phyloP scores from a whole-genome alignment of 1,140 invertebrate species.

The Drosophila dunni region DNA sequence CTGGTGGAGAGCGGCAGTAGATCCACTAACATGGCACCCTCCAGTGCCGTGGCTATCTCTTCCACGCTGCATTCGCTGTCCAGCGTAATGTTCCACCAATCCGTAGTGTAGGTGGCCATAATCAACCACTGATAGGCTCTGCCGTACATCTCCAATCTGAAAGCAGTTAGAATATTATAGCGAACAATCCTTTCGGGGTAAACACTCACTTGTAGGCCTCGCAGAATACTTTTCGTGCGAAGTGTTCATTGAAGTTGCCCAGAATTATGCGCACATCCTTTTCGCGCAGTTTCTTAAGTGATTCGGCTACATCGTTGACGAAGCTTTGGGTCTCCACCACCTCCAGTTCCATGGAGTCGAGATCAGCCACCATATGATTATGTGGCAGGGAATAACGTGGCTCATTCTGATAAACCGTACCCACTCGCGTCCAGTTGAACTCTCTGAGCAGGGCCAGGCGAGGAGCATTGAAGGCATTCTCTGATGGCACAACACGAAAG shows the following conservation, averaged over 20 bases:
- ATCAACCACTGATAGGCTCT: slow-evolving; percentile 98
- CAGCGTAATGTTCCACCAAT: slow-evolving; percentile 90
- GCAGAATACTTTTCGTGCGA: slow-evolving; percentile 97
- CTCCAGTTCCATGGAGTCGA: slow-evolving; percentile 92
- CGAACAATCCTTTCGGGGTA: neutral
- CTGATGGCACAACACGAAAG: slow-evolving; percentile 97
- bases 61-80: slow-evolving; percentile 89
- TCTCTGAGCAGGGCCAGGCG: slow-evolving; percentile 93
- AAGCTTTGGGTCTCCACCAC: slow-evolving; percentile 97
- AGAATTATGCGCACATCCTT: slow-evolving; percentile 98
- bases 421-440: slow-evolving; percentile 99
- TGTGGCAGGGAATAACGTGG: slow-evolving; percentile 97
- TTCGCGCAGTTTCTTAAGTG: slow-evolving; percentile 93
- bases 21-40: slow-evolving; percentile 95
- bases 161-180: neutral
- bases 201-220: slow-evolving; percentile 90
- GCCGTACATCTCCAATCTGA: slow-evolving; percentile 93
- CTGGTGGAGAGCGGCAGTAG: slow-evolving; percentile 87
- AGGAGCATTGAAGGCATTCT: slow-evolving; percentile 97
- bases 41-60: slow-evolving; percentile 92
- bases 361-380: slow-evolving; percentile 94
- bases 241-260: slow-evolving; percentile 97
- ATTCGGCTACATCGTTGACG: slow-evolving; percentile 94
- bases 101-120: slow-evolving; percentile 92
- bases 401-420: slow-evolving; percentile 98